Evolutionary conservation across 2,797 vertebrate genomes (phyloP).

Genomic region (Gila robusta): DNA sequence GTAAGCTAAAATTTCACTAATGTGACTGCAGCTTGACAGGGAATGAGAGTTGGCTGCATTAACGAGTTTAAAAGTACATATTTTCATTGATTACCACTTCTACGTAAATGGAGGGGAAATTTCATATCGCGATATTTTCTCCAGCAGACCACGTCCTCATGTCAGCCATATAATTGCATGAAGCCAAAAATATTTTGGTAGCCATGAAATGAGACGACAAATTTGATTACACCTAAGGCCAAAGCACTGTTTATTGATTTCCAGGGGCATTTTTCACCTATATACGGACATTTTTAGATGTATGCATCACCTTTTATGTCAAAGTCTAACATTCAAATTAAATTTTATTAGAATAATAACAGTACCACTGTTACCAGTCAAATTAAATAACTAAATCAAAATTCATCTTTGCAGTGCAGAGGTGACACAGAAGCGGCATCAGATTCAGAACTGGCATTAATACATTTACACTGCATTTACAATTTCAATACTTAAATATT

Average conservation of each 20-base stretch:
- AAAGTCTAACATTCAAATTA: too few species aligned
- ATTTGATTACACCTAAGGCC: conserved; percentile 17
- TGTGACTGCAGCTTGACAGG: neutral
- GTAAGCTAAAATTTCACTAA: neutral
- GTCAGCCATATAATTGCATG: conserved; percentile 2
- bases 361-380: too few species aligned
- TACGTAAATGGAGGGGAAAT: neutral
- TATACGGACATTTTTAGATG: too few species aligned
- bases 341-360: too few species aligned
- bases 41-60: neutral
- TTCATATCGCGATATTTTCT: neutral
- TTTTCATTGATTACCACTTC: neutral
- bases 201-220: conserved; percentile 35
- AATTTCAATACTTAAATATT: too few species aligned
- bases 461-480: too few species aligned
- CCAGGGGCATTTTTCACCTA: too few species aligned
- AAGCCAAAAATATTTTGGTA: conserved; percentile 9
- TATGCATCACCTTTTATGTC: too few species aligned
- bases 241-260: neutral
- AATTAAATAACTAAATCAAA: too few species aligned
- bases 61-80: neutral
- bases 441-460: too few species aligned
- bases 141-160: neutral
- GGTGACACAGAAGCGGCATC: too few species aligned
- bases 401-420: too few species aligned